Evolutionary conservation across 2,797 vertebrate species (phyloP), one percentile per base, ranked within the genome.

Genomic region (Pristis pectinata): DNA sequence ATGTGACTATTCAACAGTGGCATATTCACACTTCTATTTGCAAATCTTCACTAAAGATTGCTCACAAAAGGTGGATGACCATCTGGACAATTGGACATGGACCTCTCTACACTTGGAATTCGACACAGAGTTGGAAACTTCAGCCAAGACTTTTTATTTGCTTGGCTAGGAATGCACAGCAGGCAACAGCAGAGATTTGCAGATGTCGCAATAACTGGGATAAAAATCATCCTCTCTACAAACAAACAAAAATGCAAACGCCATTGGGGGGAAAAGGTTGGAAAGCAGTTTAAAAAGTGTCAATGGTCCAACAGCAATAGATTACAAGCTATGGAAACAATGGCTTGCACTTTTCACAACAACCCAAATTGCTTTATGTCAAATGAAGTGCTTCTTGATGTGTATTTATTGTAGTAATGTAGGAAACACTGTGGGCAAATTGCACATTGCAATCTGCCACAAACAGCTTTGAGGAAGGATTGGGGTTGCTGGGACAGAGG

Each of bases 161-260:
- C 61, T 91, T 91, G 87, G 22, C 61, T 67, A 67, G 87, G 87
- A 91, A 67, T 91, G 61, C 59, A 67, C 17, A 91, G 61, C 61
- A 67, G 61, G 59, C 87, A 91, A 91, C 19, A 64, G n/a, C 87
- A 67, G 87, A 41, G 64, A 22, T 37, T 64, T 91, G n/a, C 87
- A 11, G 37, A 91, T 91, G 59, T 67, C 19, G 61, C 61, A 91
- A 41, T 41, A 91, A 91, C 9, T 67, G 64, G 87, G 7, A 67
- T 91, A 22, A 67, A 91, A 80, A 80, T 80, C 22, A 80, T n/a
- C n/a, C 8, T 24, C n/a, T 67, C 87, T 61, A 91, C 87, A 91
- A 91, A 41, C 59, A 91, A 67, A 64, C 59, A 37, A 22, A 64
- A 91, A 37, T 64, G n/a, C 56, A 91, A 64, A 3, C 59, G 91